Conservation (phyloP, 2,797 vertebrate genomes). For the Lithobates sylvaticus region DNA sequence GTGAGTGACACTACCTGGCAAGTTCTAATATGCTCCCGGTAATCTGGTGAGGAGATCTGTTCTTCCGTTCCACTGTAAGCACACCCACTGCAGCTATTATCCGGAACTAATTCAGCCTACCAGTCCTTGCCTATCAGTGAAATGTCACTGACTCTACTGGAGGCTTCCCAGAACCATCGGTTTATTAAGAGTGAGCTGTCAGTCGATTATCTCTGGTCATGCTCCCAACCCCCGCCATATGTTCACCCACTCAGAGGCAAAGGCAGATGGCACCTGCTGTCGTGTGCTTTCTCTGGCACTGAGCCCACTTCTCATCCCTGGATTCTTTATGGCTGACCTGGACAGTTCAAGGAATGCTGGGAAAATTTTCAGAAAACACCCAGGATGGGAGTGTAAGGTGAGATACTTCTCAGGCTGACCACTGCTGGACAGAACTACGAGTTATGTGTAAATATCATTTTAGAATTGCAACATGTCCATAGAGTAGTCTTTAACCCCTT, state of each 20-base stretch:
- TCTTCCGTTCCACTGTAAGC: background rate
- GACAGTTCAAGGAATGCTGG: background rate
- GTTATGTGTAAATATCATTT: too few species aligned
- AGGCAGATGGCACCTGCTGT: constrained; percentile 7
- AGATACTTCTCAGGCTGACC: too few species aligned
- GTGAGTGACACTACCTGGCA: too few species aligned
- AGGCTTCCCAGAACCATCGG: background rate
- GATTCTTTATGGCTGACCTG: background rate
- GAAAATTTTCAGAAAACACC: too few species aligned
- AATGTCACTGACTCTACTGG: background rate
- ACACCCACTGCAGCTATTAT: too few species aligned
- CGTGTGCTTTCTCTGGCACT: background rate
- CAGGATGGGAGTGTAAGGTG: too few species aligned
- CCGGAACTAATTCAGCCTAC: too few species aligned
- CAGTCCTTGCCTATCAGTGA: background rate
- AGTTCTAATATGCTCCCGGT: too few species aligned
- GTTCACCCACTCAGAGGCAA: background rate
- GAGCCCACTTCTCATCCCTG: constrained; percentile 9
- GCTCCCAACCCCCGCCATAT: background rate
- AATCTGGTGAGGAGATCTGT: background rate
- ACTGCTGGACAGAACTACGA: too few species aligned
- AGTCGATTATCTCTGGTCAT: background rate
- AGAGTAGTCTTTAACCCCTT: too few species aligned
- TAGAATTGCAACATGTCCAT: too few species aligned
- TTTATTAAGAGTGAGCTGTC: background rate